Evolutionary conservation across 2,888 invertebrate genomes (phyloP).

Genomic region (Nebria brevicollis): DNA sequence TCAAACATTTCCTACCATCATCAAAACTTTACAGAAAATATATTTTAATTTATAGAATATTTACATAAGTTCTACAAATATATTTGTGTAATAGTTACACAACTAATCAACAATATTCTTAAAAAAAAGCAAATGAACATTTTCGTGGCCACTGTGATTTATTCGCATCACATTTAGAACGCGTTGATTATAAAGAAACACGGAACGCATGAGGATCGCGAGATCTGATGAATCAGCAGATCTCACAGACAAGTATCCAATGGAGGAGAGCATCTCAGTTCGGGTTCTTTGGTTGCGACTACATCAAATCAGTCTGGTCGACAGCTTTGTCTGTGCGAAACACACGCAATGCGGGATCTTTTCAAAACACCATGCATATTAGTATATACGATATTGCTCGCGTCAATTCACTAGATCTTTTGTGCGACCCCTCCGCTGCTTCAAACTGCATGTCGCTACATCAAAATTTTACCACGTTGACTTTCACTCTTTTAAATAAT

Average conservation of each 20-base stretch:
- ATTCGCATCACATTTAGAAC: background rate
- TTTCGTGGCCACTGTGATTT: background rate
- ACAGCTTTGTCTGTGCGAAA: constrained; percentile 13
- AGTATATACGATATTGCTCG: background rate
- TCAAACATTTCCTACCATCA: background rate
- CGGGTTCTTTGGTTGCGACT: background rate
- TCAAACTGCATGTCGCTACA: too few species aligned
- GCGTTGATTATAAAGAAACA: background rate
- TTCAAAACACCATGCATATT: background rate
- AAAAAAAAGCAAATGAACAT: background rate
- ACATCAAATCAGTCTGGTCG: constrained; percentile 24
- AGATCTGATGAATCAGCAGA: background rate
- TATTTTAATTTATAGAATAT: too few species aligned
- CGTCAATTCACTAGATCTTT: too few species aligned
- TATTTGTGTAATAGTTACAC: too few species aligned
- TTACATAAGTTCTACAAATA: too few species aligned
- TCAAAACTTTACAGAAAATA: too few species aligned
- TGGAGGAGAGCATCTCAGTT: background rate
- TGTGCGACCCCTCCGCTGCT: too few species aligned
- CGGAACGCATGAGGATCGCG: background rate
- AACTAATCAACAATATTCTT: too few species aligned
- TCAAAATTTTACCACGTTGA: too few species aligned
- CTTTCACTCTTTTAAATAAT: too few species aligned
- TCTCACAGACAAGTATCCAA: background rate
- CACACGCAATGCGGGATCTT: constrained; percentile 8